Conservation (phyloP, 2,797 vertebrate species). For the Enteromius viviparus region DNA sequence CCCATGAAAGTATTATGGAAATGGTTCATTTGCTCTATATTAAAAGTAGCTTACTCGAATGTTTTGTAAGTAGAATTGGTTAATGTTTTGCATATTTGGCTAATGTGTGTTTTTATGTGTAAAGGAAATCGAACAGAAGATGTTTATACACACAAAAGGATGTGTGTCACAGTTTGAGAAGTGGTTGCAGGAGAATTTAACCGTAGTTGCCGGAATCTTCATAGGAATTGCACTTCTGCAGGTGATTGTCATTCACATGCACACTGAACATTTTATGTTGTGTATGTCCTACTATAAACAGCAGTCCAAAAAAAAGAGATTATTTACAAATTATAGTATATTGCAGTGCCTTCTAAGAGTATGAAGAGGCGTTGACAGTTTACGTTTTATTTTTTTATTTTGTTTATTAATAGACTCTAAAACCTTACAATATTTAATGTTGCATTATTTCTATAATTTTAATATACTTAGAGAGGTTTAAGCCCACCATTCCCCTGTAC, state of each 20-base stretch:
- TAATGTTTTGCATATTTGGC: not conserved
- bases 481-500: not conserved
- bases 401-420: not conserved
- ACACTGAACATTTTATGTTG: not conserved
- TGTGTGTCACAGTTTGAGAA: conserved; percentile 99
- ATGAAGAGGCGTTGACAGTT: not conserved
- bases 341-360: not conserved
- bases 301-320: not conserved
- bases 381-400: not conserved
- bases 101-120: conserved; percentile 33
- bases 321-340: not conserved
- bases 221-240: conserved; percentile 96
- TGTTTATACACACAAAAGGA: conserved; percentile 95
- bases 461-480: not conserved
- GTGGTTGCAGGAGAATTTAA: conserved; percentile 98
- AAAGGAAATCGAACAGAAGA: conserved; percentile 94
- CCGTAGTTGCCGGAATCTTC: conserved; percentile 98
- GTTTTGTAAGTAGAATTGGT: not conserved
- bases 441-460: not conserved
- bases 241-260: conserved; percentile 71
- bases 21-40: too few species aligned
- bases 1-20: too few species aligned
- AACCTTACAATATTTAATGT: not conserved
- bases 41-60: not conserved
- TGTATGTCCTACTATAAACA: not conserved